A percentile compares a stretch with the other conserved stretches of the same genome.
phyloP scores from a whole-genome alignment of 35 echinoderm and acorn worm species.

The Stichopus chloronotus region DNA sequence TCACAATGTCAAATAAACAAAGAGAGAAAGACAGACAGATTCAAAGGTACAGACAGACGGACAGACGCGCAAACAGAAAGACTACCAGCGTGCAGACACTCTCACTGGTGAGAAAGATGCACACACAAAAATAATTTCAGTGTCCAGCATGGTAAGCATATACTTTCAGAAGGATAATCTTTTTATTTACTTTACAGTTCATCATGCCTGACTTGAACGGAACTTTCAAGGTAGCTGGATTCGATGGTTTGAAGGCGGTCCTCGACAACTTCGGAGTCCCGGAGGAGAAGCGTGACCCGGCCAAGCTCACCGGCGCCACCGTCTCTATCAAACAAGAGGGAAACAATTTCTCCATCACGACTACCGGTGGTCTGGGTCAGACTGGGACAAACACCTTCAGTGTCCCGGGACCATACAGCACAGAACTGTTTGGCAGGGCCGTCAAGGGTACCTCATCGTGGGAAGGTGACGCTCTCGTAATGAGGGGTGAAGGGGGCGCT shows the following conservation, averaged over 20 bases:
- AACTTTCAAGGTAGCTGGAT: constrained; percentile 26
- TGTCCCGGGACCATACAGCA: constrained; percentile 42
- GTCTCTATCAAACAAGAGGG: constrained; percentile 71
- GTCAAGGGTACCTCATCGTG: constrained; percentile 50
- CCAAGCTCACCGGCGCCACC: constrained; percentile 18
- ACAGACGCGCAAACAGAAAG: too few species aligned
- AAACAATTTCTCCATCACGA: constrained; percentile 69
- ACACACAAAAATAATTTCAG: too few species aligned
- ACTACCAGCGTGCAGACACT: too few species aligned
- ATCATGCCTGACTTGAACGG: constrained; percentile 39
- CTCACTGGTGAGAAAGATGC: too few species aligned
- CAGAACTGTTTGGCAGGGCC: constrained; percentile 47
- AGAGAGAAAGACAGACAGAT: too few species aligned
- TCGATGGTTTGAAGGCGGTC: constrained; percentile 27
- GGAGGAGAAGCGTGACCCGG: constrained; percentile 51
- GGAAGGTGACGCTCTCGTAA: constrained; percentile 63
- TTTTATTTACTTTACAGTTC: background rate
- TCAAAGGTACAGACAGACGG: too few species aligned
- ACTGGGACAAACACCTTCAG: constrained; percentile 47
- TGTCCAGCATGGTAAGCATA: too few species aligned
- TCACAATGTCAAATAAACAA: too few species aligned
- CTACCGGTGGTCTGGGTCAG: constrained; percentile 56
- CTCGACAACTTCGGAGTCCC: constrained; percentile 63
- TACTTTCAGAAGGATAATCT: background rate
- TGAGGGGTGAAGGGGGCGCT: constrained; percentile 56